Base-by-base conservation (phyloP, 2,113 vertebrate species). In the Heloderma charlesbogerti region DNA sequence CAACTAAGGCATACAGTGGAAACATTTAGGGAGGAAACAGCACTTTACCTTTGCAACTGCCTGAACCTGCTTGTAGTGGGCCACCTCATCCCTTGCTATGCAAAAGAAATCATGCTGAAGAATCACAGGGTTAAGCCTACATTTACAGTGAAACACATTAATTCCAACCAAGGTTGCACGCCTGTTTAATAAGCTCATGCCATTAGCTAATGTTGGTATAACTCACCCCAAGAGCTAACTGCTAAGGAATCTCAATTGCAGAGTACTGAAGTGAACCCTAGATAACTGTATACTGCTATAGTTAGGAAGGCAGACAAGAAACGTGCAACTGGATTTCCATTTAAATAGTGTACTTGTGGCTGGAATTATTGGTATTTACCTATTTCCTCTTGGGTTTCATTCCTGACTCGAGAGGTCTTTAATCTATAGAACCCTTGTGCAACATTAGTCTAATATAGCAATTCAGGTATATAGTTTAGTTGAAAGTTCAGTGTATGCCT, bases 321-420 rank as follows among this genome's bases (percentile, higher is more conserved):
- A 96, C 92, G 63, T 51, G 88, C 94, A 93, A 81, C 86, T 88
- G 51, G 88, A 96, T 96, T 97, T 97, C 96, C 95, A 96, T 96
- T 96, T 96, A 97, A 96, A 97, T 95, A 95, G 95, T 92, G 91
- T 95, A 90, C 84, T 96, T 94, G 93, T 89, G 92, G 87, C 54
- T 91, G 29, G 72, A 95, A 94, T 94, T 96, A 95, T 89, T 96
- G 93, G 86, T 96, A 91, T 90, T 95, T 96, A 92, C 88, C 0
- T 82, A 86, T 93, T 94, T 95, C 74, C 94, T 95, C 95, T 81
- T 92, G 95, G 92, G 94, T 82, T 96, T 94, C 92, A 93, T 93
- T 96, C 88, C 82, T 81, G 43, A 91, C 94, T 93, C 91, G 88
- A 69, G 93, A 93, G 94, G 94, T 94, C 92, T 95, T 95, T 92